These are phyloP conservation scores for Hyposoter didymator DNA, from an alignment of 2,888 invertebrate genomes.

Conservation along the genomic window DNA sequence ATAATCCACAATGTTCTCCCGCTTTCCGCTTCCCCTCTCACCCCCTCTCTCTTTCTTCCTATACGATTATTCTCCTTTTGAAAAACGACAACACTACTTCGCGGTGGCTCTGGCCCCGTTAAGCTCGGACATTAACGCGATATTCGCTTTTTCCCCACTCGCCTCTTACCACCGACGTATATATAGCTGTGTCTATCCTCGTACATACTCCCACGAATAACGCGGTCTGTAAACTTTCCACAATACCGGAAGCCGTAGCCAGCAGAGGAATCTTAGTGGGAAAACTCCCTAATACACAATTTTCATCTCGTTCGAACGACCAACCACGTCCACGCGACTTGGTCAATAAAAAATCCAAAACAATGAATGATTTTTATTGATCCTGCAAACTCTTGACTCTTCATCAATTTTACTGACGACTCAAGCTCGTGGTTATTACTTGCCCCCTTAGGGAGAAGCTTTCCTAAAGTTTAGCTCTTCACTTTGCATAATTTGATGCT, in stretches of 20 bases:
- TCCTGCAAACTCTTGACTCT: not conserved
- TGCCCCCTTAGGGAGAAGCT: too few species aligned
- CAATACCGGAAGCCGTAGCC: slow-evolving; percentile 53
- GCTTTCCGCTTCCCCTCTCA: slow-evolving; percentile 9
- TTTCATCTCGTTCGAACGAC: not conserved
- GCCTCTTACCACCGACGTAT: not conserved
- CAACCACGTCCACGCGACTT: too few species aligned
- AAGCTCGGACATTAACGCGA: slow-evolving; percentile 66
- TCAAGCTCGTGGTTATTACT: not conserved
- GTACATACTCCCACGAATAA: slow-evolving; percentile 50
- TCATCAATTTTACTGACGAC: too few species aligned
- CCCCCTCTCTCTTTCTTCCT: slow-evolving; percentile 20
- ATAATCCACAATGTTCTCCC: slow-evolving; percentile 58
- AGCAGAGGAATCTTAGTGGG: slow-evolving; percentile 38
- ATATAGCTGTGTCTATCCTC: not conserved
- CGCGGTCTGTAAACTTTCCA: slow-evolving; percentile 60
- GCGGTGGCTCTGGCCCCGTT: slow-evolving; percentile 62
- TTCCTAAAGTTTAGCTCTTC: too few species aligned
- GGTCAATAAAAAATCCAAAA: too few species aligned
- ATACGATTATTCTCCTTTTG: slow-evolving; percentile 32
- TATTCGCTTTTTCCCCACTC: slow-evolving; percentile 35
- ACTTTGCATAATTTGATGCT: too few species aligned
- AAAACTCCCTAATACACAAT: slow-evolving; percentile 9
- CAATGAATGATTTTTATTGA: not conserved
- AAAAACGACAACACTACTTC: slow-evolving; percentile 33